phyloP scores from a whole-genome alignment of 2,888 invertebrate genomes.

The Stramonita haemastoma region DNA sequence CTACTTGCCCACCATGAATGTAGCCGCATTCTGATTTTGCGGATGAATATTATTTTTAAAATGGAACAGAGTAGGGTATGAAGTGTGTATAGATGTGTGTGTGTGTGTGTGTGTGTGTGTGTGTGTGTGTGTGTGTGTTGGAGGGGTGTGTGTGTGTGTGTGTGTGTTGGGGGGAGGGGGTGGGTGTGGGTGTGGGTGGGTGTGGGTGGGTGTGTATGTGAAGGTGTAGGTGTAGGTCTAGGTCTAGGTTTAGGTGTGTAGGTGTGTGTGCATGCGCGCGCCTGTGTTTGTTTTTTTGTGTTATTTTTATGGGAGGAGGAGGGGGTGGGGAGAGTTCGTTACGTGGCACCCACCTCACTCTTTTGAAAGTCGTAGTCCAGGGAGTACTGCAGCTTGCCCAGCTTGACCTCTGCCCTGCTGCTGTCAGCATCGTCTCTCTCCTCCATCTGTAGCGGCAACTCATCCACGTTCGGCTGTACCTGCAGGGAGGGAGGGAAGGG shows the following conservation, averaged over 20 bases:
- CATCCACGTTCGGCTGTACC: conserved; percentile 81
- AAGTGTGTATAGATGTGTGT: background rate
- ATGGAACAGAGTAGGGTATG: too few species aligned
- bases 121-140: background rate
- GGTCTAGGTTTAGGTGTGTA: background rate
- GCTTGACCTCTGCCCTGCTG: conserved; percentile 79
- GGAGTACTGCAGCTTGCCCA: conserved; percentile 95
- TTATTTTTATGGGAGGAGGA: too few species aligned
- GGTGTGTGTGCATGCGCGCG: background rate
- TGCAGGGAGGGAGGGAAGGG: conserved; percentile 50
- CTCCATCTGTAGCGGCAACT: conserved; percentile 80
- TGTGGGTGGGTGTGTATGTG: background rate
- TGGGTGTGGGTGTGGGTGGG: background rate
- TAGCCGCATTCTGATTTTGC: too few species aligned
- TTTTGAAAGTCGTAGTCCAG: conserved; percentile 99
- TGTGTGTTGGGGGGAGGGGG: background rate
- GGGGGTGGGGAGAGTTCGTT: too few species aligned
- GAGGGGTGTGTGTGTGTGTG: background rate
- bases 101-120: background rate
- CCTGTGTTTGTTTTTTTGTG: too few species aligned
- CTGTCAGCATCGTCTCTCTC: conserved; percentile 80
- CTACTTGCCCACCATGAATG: too few species aligned
- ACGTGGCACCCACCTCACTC: conserved; percentile 83
- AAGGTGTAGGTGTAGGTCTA: too few species aligned
- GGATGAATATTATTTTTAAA: too few species aligned